phyloP scores from a whole-genome alignment of 53 echinoderm and acorn worm genomes.

The Paracentrotus lividus region DNA sequence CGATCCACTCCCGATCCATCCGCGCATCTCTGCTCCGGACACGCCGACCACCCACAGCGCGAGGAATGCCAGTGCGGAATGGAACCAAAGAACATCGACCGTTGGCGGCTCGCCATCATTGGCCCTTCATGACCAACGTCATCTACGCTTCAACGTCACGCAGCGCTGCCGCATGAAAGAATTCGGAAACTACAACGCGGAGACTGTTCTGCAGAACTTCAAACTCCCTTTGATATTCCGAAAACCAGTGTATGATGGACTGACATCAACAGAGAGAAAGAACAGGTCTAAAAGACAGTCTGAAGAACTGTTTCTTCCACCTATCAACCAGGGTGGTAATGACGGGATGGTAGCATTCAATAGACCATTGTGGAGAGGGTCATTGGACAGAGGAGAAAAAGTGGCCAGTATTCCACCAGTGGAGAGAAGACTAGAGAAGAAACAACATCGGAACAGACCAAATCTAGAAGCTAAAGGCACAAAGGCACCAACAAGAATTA shows the following conservation, averaged over 20 bases:
- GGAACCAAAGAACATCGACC: conserved; percentile 32
- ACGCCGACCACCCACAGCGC: not conserved
- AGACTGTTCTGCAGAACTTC: conserved; percentile 70
- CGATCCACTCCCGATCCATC: conserved; percentile 10
- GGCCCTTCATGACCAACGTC: not conserved
- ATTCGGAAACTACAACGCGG: conserved; percentile 70
- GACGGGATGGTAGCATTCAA: conserved; percentile 25
- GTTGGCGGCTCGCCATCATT: not conserved
- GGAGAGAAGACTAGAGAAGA: conserved; percentile 63
- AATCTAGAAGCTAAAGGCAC: conserved; percentile 76
- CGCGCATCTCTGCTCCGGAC: not conserved
- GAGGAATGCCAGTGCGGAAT: not conserved
- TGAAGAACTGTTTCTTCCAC: conserved; percentile 57
- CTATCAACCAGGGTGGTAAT: conserved; percentile 21
- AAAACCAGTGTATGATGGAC: conserved; percentile 65
- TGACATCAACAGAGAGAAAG: not conserved
- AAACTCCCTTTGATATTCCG: conserved; percentile 76
- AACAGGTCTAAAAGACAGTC: not conserved
- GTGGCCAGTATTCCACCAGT: conserved; percentile 79
- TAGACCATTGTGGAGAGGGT: conserved; percentile 53
- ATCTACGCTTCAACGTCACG: conserved; percentile 60
- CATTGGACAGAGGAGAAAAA: conserved; percentile 62
- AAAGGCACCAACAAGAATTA: conserved; percentile 50
- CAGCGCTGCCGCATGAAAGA: conserved; percentile 82
- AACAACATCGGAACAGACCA: not conserved